Base-by-base conservation (phyloP, 2,888 invertebrate genomes). In the Standfussiana lucernea region DNA sequence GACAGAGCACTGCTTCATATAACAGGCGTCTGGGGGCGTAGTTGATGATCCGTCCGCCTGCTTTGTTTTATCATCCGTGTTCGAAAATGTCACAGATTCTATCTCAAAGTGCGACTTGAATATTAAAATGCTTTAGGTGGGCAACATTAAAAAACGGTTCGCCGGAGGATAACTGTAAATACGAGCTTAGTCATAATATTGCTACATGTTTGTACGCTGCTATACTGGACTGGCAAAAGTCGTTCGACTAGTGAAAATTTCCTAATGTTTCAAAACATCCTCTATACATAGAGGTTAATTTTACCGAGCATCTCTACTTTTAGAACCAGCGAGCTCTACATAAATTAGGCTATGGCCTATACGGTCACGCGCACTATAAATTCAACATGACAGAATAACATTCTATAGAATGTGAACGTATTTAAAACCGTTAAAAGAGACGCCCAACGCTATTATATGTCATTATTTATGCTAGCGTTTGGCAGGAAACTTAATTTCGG, bases 111-210 rank as follows among this genome's bases (percentile, higher is more conserved):
- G 90, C 88, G 91, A 84, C 89, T 90, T 90, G 93, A 93, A 93
- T 94, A 93, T 92, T 89, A 93, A 93, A 91, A 91, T 90, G 86
- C 88, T 89, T 90, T 92, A 89, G 88, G 89, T 89, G 87, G 80
- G 80, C 72, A 83, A 85, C 89, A 93, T 93, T 93, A 93, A 92
- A 91, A 88, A 91, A 71, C 89, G 89, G 88, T 90, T 88, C 86
- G 89, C 90, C 89, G 87, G 91, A 91, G 86, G 77, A 89, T 95
- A 95, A 95, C 95, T 93, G 95, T 95, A 93, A 88, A 93, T 91
- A 91, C 93, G 80, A 91, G 93, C 93, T 93, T 91, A 90, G 91
- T 90, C 90, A 91, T 90, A 90, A 91, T 91, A 92, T 90, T 89
- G 90, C 87, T 87, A 88, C 85, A 77, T 69, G 78, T 89, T 89